Evolutionary conservation across 2,113 vertebrate genomes (phyloP).

Genomic region (Apteryx mantelli): DNA sequence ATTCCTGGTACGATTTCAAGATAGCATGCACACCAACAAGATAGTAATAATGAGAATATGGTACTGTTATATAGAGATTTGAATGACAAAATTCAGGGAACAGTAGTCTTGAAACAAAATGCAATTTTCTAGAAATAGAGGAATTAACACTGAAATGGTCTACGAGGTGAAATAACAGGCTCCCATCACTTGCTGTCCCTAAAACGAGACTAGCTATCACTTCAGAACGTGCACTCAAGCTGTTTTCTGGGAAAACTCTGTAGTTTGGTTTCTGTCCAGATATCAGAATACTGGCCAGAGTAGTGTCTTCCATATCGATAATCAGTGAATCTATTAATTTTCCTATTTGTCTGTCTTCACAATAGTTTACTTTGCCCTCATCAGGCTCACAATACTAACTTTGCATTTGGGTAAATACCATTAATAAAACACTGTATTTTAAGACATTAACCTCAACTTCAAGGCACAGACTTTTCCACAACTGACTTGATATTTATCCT

Average conservation of each 20-base stretch:
- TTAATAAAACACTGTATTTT: neutral
- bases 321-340: neutral
- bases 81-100: neutral
- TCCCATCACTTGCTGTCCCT: neutral
- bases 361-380: neutral
- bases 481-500: neutral
- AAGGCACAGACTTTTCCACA: neutral
- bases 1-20: neutral
- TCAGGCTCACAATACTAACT: neutral
- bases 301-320: neutral
- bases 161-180: neutral
- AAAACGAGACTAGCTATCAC: neutral
- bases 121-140: neutral
- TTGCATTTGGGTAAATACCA: neutral
- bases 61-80: neutral
- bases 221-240: neutral
- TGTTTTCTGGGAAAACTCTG: neutral
- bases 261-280: neutral
- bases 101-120: neutral
- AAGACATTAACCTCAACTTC: too few relatives aligned
- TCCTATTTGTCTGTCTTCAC: neutral
- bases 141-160: neutral
- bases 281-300: neutral
- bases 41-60: neutral
- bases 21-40: neutral